Percentiles rank a stretch among this genome's conserved stretches.
phyloP scores from a whole-genome alignment of 2,797 vertebrate genomes.

The Paedocypris micromegethes region DNA sequence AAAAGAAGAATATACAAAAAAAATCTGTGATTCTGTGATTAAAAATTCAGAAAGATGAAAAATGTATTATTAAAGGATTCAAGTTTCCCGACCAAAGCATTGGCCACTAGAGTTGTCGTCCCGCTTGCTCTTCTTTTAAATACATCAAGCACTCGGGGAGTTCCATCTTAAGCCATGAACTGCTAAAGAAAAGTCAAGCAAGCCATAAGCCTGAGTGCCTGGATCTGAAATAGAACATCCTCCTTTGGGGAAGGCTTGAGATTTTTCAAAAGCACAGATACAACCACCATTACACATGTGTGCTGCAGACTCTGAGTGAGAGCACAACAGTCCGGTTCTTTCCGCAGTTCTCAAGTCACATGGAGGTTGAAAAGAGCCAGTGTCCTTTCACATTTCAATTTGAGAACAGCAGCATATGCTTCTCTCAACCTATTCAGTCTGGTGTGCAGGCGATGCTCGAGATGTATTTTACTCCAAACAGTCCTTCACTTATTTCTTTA shows the following conservation, averaged over 20 bases:
- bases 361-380: slow-evolving; percentile 10
- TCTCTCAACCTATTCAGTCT: neutral
- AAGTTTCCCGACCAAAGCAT: slow-evolving; percentile 48
- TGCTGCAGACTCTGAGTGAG: no score
- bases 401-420: neutral
- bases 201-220: slow-evolving; percentile 38
- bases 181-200: slow-evolving; percentile 27
- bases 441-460: neutral
- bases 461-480: no score
- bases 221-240: slow-evolving; percentile 49
- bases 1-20: slow-evolving; percentile 25
- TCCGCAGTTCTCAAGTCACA: neutral
- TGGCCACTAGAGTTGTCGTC: slow-evolving; percentile 44
- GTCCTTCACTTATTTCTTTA: no score
- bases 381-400: slow-evolving; percentile 9
- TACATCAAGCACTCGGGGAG: slow-evolving; percentile 23
- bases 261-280: neutral
- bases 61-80: slow-evolving; percentile 63
- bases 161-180: slow-evolving; percentile 39
- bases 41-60: slow-evolving; percentile 59
- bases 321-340: neutral
- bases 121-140: slow-evolving; percentile 26
- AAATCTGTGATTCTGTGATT: slow-evolving; percentile 56
- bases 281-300: no score
- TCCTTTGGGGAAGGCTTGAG: slow-evolving; percentile 46